phyloP scores from a whole-genome alignment of 1,140 invertebrate genomes.

The Teleopsis dalmanni region DNA sequence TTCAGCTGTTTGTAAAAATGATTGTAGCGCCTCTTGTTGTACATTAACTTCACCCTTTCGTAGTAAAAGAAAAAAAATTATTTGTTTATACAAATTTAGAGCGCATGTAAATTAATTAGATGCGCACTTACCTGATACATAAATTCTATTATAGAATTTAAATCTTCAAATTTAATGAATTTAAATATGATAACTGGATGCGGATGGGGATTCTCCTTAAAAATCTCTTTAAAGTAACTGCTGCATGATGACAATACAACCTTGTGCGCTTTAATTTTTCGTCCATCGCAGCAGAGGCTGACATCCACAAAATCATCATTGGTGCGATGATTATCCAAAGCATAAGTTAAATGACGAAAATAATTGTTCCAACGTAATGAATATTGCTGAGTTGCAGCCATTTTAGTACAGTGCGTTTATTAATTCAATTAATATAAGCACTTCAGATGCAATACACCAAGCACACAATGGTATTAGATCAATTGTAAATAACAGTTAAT shows the following conservation, averaged over 20 bases:
- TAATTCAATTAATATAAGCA: no score
- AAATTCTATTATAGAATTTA: slow-evolving; percentile 73
- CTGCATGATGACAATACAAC: slow-evolving; percentile 79
- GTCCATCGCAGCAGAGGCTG: slow-evolving; percentile 75
- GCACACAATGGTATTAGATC: no score
- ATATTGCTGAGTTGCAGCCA: slow-evolving; percentile 55
- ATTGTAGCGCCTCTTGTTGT: slow-evolving; percentile 75
- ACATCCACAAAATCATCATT: slow-evolving; percentile 80
- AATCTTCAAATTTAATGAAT: slow-evolving; percentile 73
- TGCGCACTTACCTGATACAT: slow-evolving; percentile 58
- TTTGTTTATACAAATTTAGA: background rate
- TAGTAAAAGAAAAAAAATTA: background rate
- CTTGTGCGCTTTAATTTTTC: slow-evolving; percentile 73
- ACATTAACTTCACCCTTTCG: slow-evolving; percentile 81
- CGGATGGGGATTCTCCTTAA: slow-evolving; percentile 76
- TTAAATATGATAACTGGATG: slow-evolving; percentile 81
- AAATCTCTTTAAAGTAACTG: slow-evolving; percentile 73
- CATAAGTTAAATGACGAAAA: slow-evolving; percentile 62
- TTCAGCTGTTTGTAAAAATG: slow-evolving; percentile 81
- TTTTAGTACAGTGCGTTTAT: no score
- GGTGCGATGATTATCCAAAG: slow-evolving; percentile 66
- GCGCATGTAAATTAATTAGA: background rate
- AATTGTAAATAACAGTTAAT: no score
- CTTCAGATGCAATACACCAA: no score
- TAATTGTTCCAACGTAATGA: slow-evolving; percentile 73